These are phyloP conservation scores for Drosophila cardini DNA, from an alignment of 1,140 invertebrate genomes.

Conservation along the genomic window DNA sequence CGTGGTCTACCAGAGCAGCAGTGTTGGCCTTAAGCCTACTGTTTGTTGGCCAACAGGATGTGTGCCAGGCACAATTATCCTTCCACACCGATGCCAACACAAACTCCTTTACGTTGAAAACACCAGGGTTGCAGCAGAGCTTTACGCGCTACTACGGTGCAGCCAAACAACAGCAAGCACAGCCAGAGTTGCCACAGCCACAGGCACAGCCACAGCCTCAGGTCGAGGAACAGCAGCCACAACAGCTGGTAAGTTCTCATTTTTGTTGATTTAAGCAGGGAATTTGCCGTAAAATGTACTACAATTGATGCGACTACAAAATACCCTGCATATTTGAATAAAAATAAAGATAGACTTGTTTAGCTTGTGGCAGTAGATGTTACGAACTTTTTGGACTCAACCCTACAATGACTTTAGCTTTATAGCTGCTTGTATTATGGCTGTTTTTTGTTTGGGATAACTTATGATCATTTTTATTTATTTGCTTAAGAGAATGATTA, in stretches of 20 bases:
- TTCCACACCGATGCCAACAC: conserved; percentile 76
- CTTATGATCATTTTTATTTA: too few relatives aligned
- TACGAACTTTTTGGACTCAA: too few relatives aligned
- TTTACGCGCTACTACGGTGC: conserved; percentile 77
- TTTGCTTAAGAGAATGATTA: too few relatives aligned
- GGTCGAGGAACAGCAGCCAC: conserved; percentile 34
- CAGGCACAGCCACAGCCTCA: conserved; percentile 41
- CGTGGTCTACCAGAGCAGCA: neutral
- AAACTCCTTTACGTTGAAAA: conserved; percentile 80
- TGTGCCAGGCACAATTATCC: conserved; percentile 72
- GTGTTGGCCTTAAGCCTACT: conserved; percentile 36
- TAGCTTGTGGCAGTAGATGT: too few relatives aligned
- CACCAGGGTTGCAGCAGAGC: conserved; percentile 76
- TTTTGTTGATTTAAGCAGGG: too few relatives aligned
- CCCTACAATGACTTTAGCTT: too few relatives aligned
- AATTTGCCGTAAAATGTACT: too few relatives aligned
- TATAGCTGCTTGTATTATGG: too few relatives aligned
- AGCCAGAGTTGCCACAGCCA: conserved; percentile 26
- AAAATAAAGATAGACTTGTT: too few relatives aligned
- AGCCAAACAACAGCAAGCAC: conserved; percentile 46
- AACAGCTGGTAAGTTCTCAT: conserved; percentile 56
- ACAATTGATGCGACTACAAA: too few relatives aligned
- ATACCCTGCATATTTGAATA: too few relatives aligned
- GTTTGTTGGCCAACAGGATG: conserved; percentile 38
- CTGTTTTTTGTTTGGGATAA: too few relatives aligned